Conservation (phyloP, 2,797 vertebrate genomes). For the Xenopus petersii region DNA sequence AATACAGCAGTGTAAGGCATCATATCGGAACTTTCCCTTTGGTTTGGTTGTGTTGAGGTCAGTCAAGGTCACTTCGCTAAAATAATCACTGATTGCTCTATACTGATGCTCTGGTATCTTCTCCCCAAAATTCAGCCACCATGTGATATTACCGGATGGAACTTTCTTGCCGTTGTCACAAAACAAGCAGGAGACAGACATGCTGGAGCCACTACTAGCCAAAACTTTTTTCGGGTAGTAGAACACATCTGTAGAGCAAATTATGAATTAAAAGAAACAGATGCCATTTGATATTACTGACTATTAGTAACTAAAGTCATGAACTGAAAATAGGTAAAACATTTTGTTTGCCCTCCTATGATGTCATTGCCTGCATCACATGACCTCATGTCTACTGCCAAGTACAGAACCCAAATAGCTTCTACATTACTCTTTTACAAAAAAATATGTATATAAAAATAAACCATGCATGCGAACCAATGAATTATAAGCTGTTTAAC, state of each 20-base stretch:
- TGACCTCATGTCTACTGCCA: no score
- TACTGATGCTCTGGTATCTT: constrained; percentile 74
- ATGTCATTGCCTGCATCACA: no score
- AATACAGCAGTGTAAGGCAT: constrained; percentile 79
- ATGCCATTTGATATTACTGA: no score
- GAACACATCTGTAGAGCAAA: constrained; percentile 65
- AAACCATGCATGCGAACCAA: no score
- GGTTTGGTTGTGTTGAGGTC: constrained; percentile 66
- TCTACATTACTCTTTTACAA: no score
- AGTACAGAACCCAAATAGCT: no score
- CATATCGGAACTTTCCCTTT: constrained; percentile 69
- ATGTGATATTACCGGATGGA: constrained; percentile 68
- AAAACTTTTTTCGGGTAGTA: constrained; percentile 82
- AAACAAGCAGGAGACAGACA: constrained; percentile 81
- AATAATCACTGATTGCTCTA: constrained; percentile 65
- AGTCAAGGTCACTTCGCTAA: constrained; percentile 78
- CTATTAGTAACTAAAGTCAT: constrained; percentile 52
- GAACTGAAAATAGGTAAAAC: background rate
- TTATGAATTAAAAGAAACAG: background rate
- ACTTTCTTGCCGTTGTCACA: constrained; percentile 67
- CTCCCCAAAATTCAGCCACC: constrained; percentile 76
- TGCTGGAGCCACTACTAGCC: constrained; percentile 70
- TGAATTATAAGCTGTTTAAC: no score
- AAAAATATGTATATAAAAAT: no score
- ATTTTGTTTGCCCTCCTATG: no score